A percentile compares a stretch with the other conserved stretches of the same genome.
Conservation (phyloP, 2,888 invertebrate genomes). For the Melanophora roralis region DNA sequence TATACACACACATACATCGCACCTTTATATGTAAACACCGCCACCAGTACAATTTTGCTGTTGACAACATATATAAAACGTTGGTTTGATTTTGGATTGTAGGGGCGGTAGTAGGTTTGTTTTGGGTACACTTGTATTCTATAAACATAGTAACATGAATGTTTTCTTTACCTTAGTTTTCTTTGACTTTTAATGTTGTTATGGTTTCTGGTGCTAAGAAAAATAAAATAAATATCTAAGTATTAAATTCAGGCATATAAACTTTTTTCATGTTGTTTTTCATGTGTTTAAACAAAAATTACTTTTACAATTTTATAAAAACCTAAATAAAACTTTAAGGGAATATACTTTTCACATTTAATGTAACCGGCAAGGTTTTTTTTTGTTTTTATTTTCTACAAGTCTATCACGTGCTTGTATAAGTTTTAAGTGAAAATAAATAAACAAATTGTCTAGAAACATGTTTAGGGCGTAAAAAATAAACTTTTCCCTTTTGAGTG, state of each 20-base stretch:
- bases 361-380: constrained; percentile 27
- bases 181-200: background rate
- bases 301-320: background rate
- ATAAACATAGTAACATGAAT: constrained; percentile 16
- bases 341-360: background rate
- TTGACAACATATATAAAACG: constrained; percentile 60
- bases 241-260: constrained; percentile 28
- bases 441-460: constrained; percentile 48
- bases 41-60: constrained; percentile 49
- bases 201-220: background rate
- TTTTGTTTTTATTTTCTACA: constrained; percentile 31
- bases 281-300: constrained; percentile 1
- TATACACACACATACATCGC: constrained; percentile 12
- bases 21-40: constrained; percentile 44
- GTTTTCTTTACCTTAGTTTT: background rate
- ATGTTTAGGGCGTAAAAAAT: constrained; percentile 17
- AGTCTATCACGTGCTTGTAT: constrained; percentile 35
- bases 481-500: background rate
- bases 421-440: constrained; percentile 21
- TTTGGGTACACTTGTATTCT: constrained; percentile 36
- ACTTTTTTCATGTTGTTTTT: constrained; percentile 37
- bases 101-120: constrained; percentile 23
- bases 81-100: constrained; percentile 43
- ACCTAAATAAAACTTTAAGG: background rate
- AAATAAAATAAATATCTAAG: background rate